Evolutionary conservation across 2,888 invertebrate genomes (phyloP), one percentile per base, ranked within the genome.

Genomic region (Hydraecia micacea): DNA sequence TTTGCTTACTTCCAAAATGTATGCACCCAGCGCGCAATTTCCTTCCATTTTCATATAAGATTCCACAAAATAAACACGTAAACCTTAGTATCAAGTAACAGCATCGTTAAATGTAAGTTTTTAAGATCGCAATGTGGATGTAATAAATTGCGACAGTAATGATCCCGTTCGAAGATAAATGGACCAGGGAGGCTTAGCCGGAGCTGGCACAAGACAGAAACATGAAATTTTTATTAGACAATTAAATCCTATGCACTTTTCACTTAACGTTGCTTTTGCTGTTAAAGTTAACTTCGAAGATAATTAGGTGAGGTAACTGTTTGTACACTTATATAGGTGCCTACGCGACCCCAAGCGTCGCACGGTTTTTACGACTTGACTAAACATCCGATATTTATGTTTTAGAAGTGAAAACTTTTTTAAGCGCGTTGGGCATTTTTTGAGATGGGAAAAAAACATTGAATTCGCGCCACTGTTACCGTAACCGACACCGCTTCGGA

Each of bases 101-200:
- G 70, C 63, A 70, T 86, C 67, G 77, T 83, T 83, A 86, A 78
- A 78, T 71, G 52, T 78, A 80, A 79, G 71, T 80, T 86, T 85
- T 80, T 69, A 84, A 84, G 75, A 75, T 79, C 73, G 77, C 79
- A 77, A 77, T 79, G 68, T 84, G 77, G 65, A 55, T 71, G 79
- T 84, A 69, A 86, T 84, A 86, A 81, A 86, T 86, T 84, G 75
- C 55, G 81, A 86, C 86, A 81, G 68, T 69, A 81, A 84, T 77
- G 84, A 75, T 86, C 84, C 70, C 70, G 67, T 66, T 58, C 60
- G 42, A 77, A 81, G 84, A 86, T 84, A 79, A 81, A 86, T 86
- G 81, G 77, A 49, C 58, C 67, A 46, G 46, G 55, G 71, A 81
- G 77, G 72, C 74, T 79, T 77, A 72, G 55, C 73, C 18, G 58